Evolutionary conservation across 2,113 vertebrate species (phyloP), one percentile per base, ranked within the genome.

Genomic region (human): DNA sequence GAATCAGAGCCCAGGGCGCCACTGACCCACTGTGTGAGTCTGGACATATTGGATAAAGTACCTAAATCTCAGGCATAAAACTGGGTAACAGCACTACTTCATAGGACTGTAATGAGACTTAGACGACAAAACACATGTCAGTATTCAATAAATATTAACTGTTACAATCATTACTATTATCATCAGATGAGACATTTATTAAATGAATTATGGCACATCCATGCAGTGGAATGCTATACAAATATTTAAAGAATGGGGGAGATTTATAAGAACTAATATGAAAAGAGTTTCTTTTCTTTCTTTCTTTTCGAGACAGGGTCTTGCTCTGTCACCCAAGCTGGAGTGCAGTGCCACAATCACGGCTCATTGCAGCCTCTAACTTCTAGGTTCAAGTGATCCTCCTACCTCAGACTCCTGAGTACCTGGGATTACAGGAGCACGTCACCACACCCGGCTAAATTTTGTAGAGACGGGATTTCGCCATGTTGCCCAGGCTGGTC

Each of bases 161-260:
- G 55, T 59, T 80, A 66, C 6, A 90, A 22, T 17, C 61, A 66
- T 64, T n/a, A 50, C n/a, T 89, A 8, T 90, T 76, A 59, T 59
- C 20, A 38, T 59, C 25, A 86, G 38, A 45, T 68, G 23, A 86
- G 32, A 64, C 0, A 10, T 27, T 82, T 55, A 9, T 52, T 89
- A 35, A 90, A 55, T 45, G 32, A 84, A n/a, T 22, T 76, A 40
- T 61, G 35, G 13, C 8, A 43, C 22, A 25, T 45, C 57, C 35
- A 83, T 17, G 40, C 14, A 52, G 73, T 72, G 4, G 17, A 90
- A 84, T 14, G 25, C 16, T 81, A 50, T 6, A 64, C 4, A 81
- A 23, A 50, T 35, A 89, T 93, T 81, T 50, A 22, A 91, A 87
- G 43, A 91, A 92, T 30, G 1, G 72, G 40, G 38, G 40, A 81